phyloP scores from a whole-genome alignment of 2,113 vertebrate genomes.

The Monopterus albus region DNA sequence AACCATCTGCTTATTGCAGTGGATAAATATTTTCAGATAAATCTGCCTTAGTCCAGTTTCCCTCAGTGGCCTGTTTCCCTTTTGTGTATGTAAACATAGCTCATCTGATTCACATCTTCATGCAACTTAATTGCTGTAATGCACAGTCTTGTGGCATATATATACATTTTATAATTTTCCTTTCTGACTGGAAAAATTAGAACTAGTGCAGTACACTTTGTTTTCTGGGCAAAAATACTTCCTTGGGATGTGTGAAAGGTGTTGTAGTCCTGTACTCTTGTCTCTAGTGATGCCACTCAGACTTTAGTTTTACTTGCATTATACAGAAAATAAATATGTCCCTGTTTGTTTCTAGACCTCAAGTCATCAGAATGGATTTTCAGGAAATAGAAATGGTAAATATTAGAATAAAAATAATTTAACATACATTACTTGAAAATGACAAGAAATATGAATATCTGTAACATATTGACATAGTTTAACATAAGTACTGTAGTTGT shows the following conservation, averaged over 20 bases:
- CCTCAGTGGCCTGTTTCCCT: neutral
- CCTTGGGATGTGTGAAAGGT: neutral
- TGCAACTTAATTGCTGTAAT: neutral
- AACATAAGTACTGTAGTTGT: neutral
- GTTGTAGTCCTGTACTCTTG: neutral
- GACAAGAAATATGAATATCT: too few species aligned
- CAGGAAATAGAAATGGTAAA: constrained; percentile 65
- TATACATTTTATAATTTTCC: neutral
- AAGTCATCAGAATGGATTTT: constrained; percentile 76
- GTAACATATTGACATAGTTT: neutral
- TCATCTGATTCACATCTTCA: neutral
- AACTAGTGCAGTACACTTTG: neutral
- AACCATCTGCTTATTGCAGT: too few species aligned
- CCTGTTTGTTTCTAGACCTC: constrained; percentile 64
- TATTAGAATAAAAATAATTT: too few species aligned
- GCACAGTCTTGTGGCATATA: neutral
- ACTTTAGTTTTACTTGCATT: neutral
- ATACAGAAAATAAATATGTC: neutral
- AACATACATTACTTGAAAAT: neutral
- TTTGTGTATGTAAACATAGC: neutral
- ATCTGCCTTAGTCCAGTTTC: too few species aligned
- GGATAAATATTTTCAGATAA: too few species aligned
- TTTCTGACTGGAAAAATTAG: neutral
- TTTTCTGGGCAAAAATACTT: neutral
- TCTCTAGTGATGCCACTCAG: too few species aligned